Base-by-base conservation (phyloP, 2,797 vertebrate species). In the Acanthopagrus latus region DNA sequence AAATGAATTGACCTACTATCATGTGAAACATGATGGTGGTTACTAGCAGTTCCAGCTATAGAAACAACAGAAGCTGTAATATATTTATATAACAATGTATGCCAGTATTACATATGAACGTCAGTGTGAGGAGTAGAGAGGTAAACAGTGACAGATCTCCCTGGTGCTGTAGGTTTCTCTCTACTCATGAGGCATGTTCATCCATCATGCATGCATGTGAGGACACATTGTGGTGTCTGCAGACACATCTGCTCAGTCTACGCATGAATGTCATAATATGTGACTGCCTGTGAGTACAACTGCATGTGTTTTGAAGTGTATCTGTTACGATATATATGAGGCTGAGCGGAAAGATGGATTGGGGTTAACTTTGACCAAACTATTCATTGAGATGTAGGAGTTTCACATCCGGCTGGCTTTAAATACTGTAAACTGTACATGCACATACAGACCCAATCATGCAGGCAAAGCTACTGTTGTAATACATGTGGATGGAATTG, bases 171-270 rank as follows among this genome's bases (percentile, higher is more conserved):
- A 29, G 47, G 20, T 44, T 55, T 56, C 18, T 65, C 43, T 73
- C 64, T 18, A 52, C 58, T 66, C 48, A 46, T 33, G 18, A 69
- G 20, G 29, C 63, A 38, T 59, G 48, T 23, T 17, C 17, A 59
- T 74, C 41, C 58, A 72, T 80, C 65, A 64, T 59, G 25, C 6
- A 52, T 55, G 57, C 59, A 63, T 56, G 52, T 65, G 23, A 63
- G 38, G 62, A 65, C 12, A 48, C 27, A 52, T 23, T 38, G 41
- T 55, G 18, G 55, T 71, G 62, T 27, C 62, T 72, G 33, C 64
- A 20, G n/a, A 46, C 55, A 76, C 68, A 77, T 75, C 55, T 72
- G 73, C 74, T 65, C 20, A 10, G 51, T 57, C 16, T 41, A 21
- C 17, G 41, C 47, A 29, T 44, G 33, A 41, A 18, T 52, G 20